A percentile compares a stretch with the other conserved stretches of the same genome.
Conservation (phyloP, 2,888 invertebrate genomes). For the Andrena bucephala region DNA sequence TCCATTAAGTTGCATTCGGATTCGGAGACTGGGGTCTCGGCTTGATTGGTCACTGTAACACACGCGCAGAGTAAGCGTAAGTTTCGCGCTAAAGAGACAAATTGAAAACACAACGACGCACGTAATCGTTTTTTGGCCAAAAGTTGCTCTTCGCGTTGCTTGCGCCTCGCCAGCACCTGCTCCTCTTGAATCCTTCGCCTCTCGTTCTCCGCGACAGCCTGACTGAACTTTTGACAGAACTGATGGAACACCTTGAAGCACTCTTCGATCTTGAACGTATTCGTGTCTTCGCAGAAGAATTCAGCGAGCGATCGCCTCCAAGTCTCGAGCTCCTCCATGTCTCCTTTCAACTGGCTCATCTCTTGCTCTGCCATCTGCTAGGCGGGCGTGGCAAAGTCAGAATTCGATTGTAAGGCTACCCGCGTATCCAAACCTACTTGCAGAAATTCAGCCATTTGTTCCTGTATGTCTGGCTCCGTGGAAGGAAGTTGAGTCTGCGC, state of each 20-base stretch:
- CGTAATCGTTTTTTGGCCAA: constrained; percentile 88
- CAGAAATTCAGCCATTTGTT: constrained; percentile 95
- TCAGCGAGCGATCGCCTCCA: constrained; percentile 93
- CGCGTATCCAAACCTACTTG: constrained; percentile 86
- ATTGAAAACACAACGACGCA: constrained; percentile 78
- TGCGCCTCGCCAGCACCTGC: constrained; percentile 92
- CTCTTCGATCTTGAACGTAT: constrained; percentile 96
- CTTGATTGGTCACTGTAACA: constrained; percentile 88
- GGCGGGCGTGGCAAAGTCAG: not conserved
- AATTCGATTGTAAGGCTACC: not conserved
- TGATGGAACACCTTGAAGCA: constrained; percentile 95
- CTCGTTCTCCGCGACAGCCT: constrained; percentile 94
- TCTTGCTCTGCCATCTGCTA: constrained; percentile 91
- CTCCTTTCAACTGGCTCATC: constrained; percentile 91
- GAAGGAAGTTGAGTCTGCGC: constrained; percentile 91
- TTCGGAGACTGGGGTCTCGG: constrained; percentile 91
- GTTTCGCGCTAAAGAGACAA: not conserved
- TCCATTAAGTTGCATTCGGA: constrained; percentile 91
- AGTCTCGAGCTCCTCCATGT: constrained; percentile 93
- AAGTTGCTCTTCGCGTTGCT: constrained; percentile 91
- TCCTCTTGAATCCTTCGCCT: constrained; percentile 93
- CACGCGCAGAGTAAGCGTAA: not conserved
- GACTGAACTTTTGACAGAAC: constrained; percentile 95
- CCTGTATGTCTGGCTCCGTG: constrained; percentile 93
- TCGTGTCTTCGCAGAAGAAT: constrained; percentile 97